These are phyloP conservation scores for Polyommatus iphigenia DNA, from an alignment of 2,888 invertebrate genomes.

Conservation along the genomic window DNA sequence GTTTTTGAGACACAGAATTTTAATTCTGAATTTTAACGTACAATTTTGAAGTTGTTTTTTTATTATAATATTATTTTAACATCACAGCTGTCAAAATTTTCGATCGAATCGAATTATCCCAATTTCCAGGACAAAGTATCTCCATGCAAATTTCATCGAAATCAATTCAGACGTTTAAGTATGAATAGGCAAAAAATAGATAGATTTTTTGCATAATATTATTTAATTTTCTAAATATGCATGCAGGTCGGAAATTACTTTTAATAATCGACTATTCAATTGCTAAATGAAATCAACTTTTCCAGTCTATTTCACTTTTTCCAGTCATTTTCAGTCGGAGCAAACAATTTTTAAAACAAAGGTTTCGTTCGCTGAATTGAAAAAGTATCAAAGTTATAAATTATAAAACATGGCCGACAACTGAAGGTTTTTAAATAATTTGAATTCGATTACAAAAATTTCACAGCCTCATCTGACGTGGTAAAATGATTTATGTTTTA, in stretches of 20 bases:
- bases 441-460: neutral
- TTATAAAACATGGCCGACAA: neutral
- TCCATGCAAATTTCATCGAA: too few relatives aligned
- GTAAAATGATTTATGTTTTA: conserved; percentile 1
- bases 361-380: neutral
- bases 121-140: too few relatives aligned
- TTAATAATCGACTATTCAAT: neutral
- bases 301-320: neutral
- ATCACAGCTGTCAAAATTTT: too few relatives aligned
- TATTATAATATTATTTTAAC: too few relatives aligned
- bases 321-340: neutral
- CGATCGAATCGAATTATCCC: too few relatives aligned
- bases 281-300: neutral
- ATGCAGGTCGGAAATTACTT: neutral
- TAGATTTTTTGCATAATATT: too few relatives aligned
- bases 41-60: too few relatives aligned
- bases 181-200: too few relatives aligned
- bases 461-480: neutral
- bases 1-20: too few relatives aligned
- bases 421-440: conserved; percentile 4
- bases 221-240: neutral
- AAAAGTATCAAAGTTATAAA: conserved; percentile 5
- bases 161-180: too few relatives aligned
- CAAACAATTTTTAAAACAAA: neutral
- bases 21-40: too few relatives aligned